Evolutionary conservation across 2,888 invertebrate genomes (phyloP), one percentile per base, ranked within the genome.

Genomic region (Scrobipalpa atriplicella): DNA sequence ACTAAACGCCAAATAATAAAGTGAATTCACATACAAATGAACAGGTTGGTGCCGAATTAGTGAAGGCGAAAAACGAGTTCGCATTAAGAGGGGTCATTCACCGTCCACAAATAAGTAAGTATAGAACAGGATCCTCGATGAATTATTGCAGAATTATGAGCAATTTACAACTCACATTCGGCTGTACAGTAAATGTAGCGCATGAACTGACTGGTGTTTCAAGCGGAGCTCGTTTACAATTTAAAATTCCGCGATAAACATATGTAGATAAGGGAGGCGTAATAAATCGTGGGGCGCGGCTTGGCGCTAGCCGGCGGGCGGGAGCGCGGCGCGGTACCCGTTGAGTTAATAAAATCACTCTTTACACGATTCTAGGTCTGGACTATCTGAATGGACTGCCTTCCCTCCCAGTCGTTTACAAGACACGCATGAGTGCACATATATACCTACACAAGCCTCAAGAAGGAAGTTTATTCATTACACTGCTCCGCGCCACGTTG

Each of bases 211-310:
- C 78, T 75, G 81, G 80, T 81, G 79, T 82, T 82, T 80, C 79
- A 81, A 84, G 81, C 81, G 73, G 78, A 79, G 82, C 85, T 85
- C 85, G 87, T 88, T 89, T 88, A 88, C 88, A 89, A 89, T 89
- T 89, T 90, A 86, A 90, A 89, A 88, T 87, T 84, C 82, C 76
- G 77, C 81, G 85, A 89, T 89, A 89, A 88, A 89, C 87, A 88
- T 86, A 87, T 87, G 88, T 85, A 89, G 87, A 89, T 89, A 86
- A 78, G 83, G 75, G 76, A 72, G 81, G 81, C 76, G 79, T 84
- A 88, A 89, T 89, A 88, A 87, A 89, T 89, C 84, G 80, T 76
- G 75, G 75, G 78, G 79, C 76, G 69, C 77, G 78, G 77, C 79
- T 76, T 18, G 18, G 64, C 21, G 58, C 38, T 56, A 16, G 58